Evolutionary conservation across 2,888 invertebrate genomes (phyloP), one percentile per base, ranked within the genome.

Genomic region (Ophioninae sp.): DNA sequence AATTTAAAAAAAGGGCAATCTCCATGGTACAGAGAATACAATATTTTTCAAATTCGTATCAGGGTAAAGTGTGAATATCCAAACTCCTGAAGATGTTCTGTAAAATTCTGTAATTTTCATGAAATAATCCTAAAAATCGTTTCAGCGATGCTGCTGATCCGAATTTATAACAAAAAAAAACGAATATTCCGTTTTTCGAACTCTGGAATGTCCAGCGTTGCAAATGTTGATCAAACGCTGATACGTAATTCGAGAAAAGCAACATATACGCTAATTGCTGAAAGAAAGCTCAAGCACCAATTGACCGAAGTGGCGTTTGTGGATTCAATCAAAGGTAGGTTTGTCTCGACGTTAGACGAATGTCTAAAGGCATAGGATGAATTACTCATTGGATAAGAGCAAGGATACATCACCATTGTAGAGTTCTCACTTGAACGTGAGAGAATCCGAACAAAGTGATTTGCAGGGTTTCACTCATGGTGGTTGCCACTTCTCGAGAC

Each of bases 361-460:
- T 3, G 50, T 50, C 13, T 10, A 50, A 50, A 50, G 50, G 13
- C 17, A 50, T 50, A 13, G 13, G 50, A 13, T 50, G 50, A 13
- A 62, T 62, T 62, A n/a, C 37, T 37, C n/a, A 65, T 8, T 23
- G 62, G 17, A 62, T 65, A n/a, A 65, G n/a, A 13, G 50, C 50
- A 50, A 50, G 50, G 50, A 50, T 50, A 50, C 50, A 50, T 50
- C 50, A 50, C 50, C 5, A 50, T 50, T 50, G 50, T 50, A 50
- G 56, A 13, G 37, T 57, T 70, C 13, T 69, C 23, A n/a, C 50
- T 69, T 56, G 37, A 70, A 57, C 70, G 37, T 23, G 70, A 57
- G 56, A 37, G 30, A 70, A 50, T 70, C 57, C 57, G 70, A 57
- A 57, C 37, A 70, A 62, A 62, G 37, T n/a, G 56, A 7, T 57